Evolutionary conservation across 2,797 vertebrate species (phyloP).

Genomic region (Micromesistius poutassou): DNA sequence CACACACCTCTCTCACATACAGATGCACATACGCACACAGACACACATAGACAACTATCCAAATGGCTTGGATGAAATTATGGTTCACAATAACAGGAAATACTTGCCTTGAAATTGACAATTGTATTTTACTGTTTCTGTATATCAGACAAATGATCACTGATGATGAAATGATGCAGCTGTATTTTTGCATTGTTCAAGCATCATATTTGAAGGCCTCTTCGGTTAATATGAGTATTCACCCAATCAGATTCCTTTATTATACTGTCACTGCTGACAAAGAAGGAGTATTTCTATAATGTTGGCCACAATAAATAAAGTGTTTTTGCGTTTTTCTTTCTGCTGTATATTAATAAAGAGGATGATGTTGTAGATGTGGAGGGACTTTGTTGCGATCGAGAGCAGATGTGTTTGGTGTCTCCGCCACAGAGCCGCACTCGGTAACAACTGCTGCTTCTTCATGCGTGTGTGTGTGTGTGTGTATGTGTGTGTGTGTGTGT

Average conservation of each 20-base stretch:
- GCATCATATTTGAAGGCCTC: background rate
- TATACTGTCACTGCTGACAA: background rate
- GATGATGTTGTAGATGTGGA: background rate
- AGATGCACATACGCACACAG: background rate
- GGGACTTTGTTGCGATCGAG: background rate
- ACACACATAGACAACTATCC: background rate
- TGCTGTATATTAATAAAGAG: background rate
- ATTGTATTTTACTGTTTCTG: no score
- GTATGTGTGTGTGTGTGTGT: no score
- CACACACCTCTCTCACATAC: background rate
- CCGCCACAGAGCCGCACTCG: slow-evolving; percentile 27
- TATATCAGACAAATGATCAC: no score
- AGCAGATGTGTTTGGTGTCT: background rate
- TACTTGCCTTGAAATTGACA: no score
- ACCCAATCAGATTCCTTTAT: background rate
- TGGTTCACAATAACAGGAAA: no score
- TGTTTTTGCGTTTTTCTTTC: no score
- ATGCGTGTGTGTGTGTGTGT: background rate
- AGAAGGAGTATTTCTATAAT: background rate
- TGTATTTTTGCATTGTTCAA: background rate
- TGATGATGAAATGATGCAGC: no score
- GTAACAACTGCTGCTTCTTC: slow-evolving; percentile 49
- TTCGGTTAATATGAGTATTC: background rate
- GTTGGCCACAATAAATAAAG: background rate
- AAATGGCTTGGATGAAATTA: no score